These are phyloP conservation scores for Dallia pectoralis DNA, from an alignment of 2,797 vertebrate species.

Conservation along the genomic window DNA sequence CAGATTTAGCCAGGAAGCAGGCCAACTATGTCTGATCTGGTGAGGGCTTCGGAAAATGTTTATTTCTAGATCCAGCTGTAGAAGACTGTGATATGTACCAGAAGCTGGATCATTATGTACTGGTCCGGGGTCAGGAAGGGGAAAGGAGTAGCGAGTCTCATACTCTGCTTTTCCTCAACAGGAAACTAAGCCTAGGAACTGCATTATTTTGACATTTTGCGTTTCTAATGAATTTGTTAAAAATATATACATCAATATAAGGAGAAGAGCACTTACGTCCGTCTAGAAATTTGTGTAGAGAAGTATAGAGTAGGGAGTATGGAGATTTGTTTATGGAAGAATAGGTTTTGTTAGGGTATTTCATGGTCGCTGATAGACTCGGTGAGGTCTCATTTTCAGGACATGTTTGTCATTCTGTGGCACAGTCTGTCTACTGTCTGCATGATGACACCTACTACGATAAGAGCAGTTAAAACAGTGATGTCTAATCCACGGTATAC, in stretches of 20 bases:
- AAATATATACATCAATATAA: conserved; percentile 74
- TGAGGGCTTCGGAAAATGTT: neutral
- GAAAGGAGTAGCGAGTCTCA: conserved; percentile 52
- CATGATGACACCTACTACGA: neutral
- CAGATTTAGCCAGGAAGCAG: neutral
- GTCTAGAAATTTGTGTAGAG: conserved; percentile 48
- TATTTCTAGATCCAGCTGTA: conserved; percentile 14
- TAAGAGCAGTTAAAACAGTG: too few species aligned
- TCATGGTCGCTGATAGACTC: conserved; percentile 26
- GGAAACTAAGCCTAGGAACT: conserved; percentile 60
- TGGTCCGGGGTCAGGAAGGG: neutral
- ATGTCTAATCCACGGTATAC: too few species aligned
- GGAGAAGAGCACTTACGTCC: conserved; percentile 52
- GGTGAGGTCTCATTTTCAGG: conserved; percentile 45
- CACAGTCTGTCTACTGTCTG: neutral
- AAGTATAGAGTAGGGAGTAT: conserved; percentile 30
- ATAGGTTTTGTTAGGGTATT: too few species aligned
- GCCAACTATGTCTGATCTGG: neutral
- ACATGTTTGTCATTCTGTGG: conserved; percentile 23
- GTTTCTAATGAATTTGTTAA: conserved; percentile 49
- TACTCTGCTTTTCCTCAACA: conserved; percentile 50
- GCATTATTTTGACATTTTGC: conserved; percentile 53
- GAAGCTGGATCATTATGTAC: conserved; percentile 32
- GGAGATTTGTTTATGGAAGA: too few species aligned
- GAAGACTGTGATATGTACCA: conserved; percentile 54